These are phyloP conservation scores for Lepus townsendii DNA, from an alignment of 2,797 vertebrate species.

Conservation along the genomic window DNA sequence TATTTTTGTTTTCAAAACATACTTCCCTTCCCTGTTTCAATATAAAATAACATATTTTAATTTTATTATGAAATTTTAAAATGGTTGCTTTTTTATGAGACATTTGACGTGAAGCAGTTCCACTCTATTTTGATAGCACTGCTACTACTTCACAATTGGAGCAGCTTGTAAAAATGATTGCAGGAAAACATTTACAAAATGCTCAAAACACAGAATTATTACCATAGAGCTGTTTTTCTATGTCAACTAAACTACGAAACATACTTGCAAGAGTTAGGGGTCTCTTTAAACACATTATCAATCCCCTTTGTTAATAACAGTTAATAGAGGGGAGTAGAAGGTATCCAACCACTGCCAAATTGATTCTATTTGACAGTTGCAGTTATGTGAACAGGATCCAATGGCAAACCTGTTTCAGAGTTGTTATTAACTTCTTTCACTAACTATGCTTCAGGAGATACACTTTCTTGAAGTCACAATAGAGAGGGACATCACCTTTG, in stretches of 20 bases:
- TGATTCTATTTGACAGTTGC: conserved; percentile 67
- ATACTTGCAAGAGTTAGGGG: conserved; percentile 75
- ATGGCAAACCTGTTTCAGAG: neutral
- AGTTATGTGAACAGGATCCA: conserved; percentile 26
- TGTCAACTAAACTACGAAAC: conserved; percentile 65
- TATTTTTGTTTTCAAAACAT: conserved; percentile 78
- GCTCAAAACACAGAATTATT: conserved; percentile 66
- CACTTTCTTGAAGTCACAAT: conserved; percentile 87
- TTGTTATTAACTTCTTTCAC: conserved; percentile 88
- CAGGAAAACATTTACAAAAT: conserved; percentile 82
- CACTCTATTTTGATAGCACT: conserved; percentile 76
- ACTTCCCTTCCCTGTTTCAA: conserved; percentile 42
- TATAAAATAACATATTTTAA: conserved; percentile 75
- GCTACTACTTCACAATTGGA: conserved; percentile 81
- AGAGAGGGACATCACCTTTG: conserved; percentile 85
- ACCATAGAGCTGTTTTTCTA: conserved; percentile 66
- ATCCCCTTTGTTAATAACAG: conserved; percentile 73
- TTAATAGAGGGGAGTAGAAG: conserved; percentile 76
- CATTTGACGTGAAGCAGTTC: conserved; percentile 75
- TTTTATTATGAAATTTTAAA: conserved; percentile 82
- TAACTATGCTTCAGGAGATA: conserved; percentile 87
- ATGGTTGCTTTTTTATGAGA: conserved; percentile 81
- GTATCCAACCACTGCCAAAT: conserved; percentile 71
- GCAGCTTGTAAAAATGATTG: conserved; percentile 79
- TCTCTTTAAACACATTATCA: conserved; percentile 58